Conservation (phyloP, 1,140 invertebrate species). For the Tenebrio molitor region DNA sequence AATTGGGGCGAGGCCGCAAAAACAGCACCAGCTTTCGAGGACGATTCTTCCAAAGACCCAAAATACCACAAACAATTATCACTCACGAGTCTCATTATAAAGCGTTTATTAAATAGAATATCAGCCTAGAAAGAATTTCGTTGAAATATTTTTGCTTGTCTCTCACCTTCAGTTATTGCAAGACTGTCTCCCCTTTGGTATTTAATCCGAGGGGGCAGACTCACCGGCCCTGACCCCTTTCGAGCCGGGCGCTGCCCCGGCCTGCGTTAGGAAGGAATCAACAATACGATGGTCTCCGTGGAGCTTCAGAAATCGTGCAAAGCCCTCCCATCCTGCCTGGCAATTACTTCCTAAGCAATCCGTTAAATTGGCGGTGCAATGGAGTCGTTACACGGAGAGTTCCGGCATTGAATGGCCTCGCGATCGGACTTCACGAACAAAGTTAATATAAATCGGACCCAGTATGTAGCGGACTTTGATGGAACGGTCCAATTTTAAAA, state of each 20-base stretch:
- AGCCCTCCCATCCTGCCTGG: conserved; percentile 17
- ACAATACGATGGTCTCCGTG: conserved; percentile 5
- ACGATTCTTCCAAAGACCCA: too few species aligned
- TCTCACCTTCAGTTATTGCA: too few species aligned
- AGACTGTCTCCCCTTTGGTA: too few species aligned
- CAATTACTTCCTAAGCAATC: conserved; percentile 56
- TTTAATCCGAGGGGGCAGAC: too few species aligned
- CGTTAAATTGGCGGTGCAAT: conserved; percentile 52
- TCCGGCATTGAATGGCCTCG: conserved; percentile 38
- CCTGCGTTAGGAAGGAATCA: conserved; percentile 10
- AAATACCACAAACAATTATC: too few species aligned
- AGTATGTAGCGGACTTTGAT: conserved; percentile 48
- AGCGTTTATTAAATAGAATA: too few species aligned
- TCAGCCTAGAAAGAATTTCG: too few species aligned
- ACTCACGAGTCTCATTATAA: too few species aligned
- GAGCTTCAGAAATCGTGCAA: conserved; percentile 19
- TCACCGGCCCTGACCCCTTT: background rate
- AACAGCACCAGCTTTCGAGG: too few species aligned
- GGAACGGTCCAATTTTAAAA: conserved; percentile 47
- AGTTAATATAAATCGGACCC: conserved; percentile 50
- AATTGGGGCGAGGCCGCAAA: too few species aligned
- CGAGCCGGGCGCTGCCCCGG: background rate
- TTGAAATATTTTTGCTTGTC: too few species aligned
- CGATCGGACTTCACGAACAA: conserved; percentile 45
- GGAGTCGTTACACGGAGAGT: conserved; percentile 36